Evolutionary conservation across 2,797 vertebrate species (phyloP).

Genomic region (Chaunax sp.): DNA sequence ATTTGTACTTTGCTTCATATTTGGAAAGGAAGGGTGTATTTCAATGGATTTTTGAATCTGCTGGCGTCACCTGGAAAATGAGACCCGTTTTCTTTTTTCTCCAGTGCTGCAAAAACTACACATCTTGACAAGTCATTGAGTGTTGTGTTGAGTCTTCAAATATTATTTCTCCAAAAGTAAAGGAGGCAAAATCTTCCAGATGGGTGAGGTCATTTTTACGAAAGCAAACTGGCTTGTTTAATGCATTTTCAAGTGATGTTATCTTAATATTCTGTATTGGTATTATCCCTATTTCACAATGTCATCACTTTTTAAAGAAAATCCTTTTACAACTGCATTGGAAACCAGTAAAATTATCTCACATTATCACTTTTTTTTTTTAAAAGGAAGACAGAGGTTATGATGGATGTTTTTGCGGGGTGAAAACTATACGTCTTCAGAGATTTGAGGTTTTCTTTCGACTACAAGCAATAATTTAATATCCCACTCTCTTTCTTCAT

Average conservation of each 20-base stretch:
- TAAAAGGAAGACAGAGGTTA: constrained; percentile 11
- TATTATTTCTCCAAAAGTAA: constrained; percentile 33
- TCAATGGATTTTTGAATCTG: too few species aligned
- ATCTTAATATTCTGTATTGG: constrained; percentile 16
- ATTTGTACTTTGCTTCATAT: too few species aligned
- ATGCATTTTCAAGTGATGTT: constrained; percentile 42
- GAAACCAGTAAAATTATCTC: constrained; percentile 18
- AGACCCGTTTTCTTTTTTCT: constrained; percentile 49
- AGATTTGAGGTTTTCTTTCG: constrained; percentile 53
- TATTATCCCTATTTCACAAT: constrained; percentile 26
- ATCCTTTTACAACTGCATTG: neutral
- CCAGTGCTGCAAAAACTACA: constrained; percentile 44
- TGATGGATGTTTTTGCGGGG: constrained; percentile 16
- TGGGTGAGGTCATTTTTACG: constrained; percentile 15
- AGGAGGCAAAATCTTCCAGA: constrained; percentile 24
- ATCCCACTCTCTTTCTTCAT: constrained; percentile 50
- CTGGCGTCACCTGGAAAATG: constrained; percentile 52
- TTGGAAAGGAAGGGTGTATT: too few species aligned
- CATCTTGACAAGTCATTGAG: constrained; percentile 52
- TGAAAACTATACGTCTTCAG: constrained; percentile 35
- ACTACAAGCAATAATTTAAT: constrained; percentile 57
- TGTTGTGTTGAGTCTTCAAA: constrained; percentile 33
- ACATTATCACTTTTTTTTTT: constrained; percentile 28
- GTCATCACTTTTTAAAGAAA: constrained; percentile 21
- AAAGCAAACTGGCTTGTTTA: constrained; percentile 45